phyloP scores from a whole-genome alignment of 1,140 invertebrate genomes.

The Atopsyche davidsoni region DNA sequence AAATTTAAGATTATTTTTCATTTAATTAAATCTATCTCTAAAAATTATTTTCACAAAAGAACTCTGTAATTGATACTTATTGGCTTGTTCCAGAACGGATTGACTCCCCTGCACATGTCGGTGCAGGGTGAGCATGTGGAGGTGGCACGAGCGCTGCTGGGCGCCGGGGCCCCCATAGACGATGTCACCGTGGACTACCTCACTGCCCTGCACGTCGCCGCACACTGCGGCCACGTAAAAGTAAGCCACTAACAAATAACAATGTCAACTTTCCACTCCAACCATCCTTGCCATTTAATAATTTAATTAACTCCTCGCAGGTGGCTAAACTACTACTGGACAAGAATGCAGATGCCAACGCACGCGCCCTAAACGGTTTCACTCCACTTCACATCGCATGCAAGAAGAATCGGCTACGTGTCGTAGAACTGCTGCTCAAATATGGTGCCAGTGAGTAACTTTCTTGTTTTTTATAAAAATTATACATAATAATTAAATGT shows the following conservation, averaged over 20 bases:
- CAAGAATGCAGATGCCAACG: conserved; percentile 94
- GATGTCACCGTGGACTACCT: conserved; percentile 97
- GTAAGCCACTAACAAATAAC: conserved; percentile 29
- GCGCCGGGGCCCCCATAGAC: conserved; percentile 92
- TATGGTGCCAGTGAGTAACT: conserved; percentile 74
- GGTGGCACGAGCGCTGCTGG: conserved; percentile 83
- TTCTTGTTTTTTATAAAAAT: too few relatives aligned
- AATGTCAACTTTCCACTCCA: too few relatives aligned
- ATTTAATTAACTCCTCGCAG: conserved; percentile 35
- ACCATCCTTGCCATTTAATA: background rate
- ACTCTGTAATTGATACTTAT: background rate
- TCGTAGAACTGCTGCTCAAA: conserved; percentile 93
- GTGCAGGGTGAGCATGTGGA: conserved; percentile 96
- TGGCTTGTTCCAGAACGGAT: conserved; percentile 64
- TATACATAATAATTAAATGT: conserved; percentile 1
- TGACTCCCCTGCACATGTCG: conserved; percentile 88
- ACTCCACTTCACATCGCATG: conserved; percentile 98
- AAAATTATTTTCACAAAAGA: background rate
- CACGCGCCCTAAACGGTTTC: conserved; percentile 95
- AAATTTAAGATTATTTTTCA: background rate
- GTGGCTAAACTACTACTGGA: conserved; percentile 92
- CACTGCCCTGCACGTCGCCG: conserved; percentile 95
- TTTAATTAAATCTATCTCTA: background rate
- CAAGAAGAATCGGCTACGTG: conserved; percentile 96
- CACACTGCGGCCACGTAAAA: conserved; percentile 84